Base-by-base conservation (phyloP, 2,797 vertebrate genomes). In the Leptatherina wallacei region DNA sequence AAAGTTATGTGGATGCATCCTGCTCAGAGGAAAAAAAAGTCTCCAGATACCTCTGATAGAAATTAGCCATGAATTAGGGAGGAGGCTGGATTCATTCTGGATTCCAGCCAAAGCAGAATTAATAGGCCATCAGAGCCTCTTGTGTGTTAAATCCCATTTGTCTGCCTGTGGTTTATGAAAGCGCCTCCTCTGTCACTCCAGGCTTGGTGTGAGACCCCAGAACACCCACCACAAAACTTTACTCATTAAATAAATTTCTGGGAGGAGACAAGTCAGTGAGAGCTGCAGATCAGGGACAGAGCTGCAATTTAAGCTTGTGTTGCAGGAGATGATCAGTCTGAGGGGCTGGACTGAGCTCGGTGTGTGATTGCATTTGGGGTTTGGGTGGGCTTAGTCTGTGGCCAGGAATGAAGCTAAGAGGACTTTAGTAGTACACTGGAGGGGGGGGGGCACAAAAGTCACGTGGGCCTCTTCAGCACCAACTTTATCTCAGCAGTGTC, bases 41-140 rank as follows among this genome's bases (percentile, higher is more conserved):
- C 96, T 96, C 96, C 94, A 94, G 96, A 95, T 96, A 96, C 95
- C 94, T 93, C 91, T 93, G 95, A 96, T 95, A 97, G 95, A 97
- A 97, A 97, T 97, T 97, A 97, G 95, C 95, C 94, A 93, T 94
- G 95, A 97, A 97, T 97, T 97, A 97, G 94, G 91, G 94, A 95
- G 93, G 95, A 95, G 94, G 94, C 94, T 89, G 92, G 92, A 90
- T 94, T 95, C 95, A 90, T 94, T 95, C 95, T 98, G 96, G 96
- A 96, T 90, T 92, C 86, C 86, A 91, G 96, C 96, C 96, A 97
- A 93, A 92, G 85, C 92, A 92, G 95, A 97, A 97, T 97, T 96
- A 98, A 97, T 97, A 96, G 96, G 96, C 95, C 95, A 96, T 96
- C 95, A 94, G 93, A 95, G 94, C 95, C 95, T 96, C 96, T 92